A percentile compares a stretch with the other conserved stretches of the same genome.
Conservation (phyloP, 2,888 invertebrate species). For the Synanthedon formicaeformis region DNA sequence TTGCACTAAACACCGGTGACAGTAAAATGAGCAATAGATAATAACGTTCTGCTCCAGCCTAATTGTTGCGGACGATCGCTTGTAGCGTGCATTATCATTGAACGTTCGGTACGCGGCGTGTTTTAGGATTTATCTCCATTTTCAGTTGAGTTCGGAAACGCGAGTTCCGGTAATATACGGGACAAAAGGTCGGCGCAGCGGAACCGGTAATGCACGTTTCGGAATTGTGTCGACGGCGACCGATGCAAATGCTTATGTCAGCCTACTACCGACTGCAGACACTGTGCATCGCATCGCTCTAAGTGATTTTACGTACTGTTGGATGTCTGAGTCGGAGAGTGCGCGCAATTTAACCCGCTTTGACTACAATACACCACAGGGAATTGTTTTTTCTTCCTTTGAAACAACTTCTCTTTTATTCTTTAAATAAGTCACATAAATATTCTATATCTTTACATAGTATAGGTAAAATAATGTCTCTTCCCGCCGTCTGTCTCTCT, state of each 20-base stretch:
- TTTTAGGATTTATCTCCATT: slow-evolving; percentile 46
- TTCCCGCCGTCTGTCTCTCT: no score
- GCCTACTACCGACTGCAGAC: slow-evolving; percentile 4
- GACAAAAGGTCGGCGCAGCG: slow-evolving; percentile 46
- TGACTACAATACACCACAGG: background rate
- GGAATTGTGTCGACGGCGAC: slow-evolving; percentile 33
- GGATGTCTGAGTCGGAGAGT: background rate
- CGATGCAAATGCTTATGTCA: slow-evolving; percentile 30
- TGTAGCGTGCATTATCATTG: slow-evolving; percentile 33
- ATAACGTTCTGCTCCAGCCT: slow-evolving; percentile 36
- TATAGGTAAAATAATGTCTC: no score
- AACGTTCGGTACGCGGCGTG: slow-evolving; percentile 17
- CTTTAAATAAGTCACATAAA: no score
- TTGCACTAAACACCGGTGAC: background rate
- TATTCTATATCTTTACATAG: no score
- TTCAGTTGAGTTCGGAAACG: slow-evolving; percentile 41
- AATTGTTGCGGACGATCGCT: slow-evolving; percentile 27
- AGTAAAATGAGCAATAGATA: slow-evolving; percentile 39
- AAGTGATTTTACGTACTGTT: background rate
- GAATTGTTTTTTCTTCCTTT: no score
- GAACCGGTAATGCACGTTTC: slow-evolving; percentile 42
- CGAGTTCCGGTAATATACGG: slow-evolving; percentile 32
- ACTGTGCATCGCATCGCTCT: background rate
- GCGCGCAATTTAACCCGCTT: background rate
- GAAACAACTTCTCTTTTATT: no score